A percentile compares a stretch with the other conserved stretches of the same genome.
phyloP scores from a whole-genome alignment of 2,113 vertebrate genomes.

The Seriola quinqueradiata region DNA sequence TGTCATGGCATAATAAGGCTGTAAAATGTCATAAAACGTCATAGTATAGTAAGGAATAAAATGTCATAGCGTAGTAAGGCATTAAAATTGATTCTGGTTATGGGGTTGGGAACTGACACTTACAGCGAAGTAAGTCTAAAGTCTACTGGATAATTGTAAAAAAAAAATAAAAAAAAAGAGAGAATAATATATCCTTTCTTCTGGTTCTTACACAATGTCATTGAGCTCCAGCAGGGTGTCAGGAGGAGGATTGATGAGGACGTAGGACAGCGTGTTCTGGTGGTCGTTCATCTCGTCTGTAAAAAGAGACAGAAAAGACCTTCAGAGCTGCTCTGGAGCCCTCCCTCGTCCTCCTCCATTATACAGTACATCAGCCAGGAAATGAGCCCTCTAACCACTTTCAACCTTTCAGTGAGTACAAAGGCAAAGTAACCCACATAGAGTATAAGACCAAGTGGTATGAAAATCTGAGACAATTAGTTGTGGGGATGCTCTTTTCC shows the following conservation, averaged over 20 bases:
- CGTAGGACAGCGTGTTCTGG: conserved; percentile 96
- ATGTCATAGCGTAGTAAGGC: too few relatives aligned
- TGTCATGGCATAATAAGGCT: too few relatives aligned
- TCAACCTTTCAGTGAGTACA: conserved; percentile 1
- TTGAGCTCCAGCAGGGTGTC: conserved; percentile 96
- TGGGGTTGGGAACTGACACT: too few relatives aligned
- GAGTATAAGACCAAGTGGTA: neutral
- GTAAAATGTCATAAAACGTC: too few relatives aligned
- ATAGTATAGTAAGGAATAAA: too few relatives aligned
- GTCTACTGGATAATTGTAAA: too few relatives aligned
- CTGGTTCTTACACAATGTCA: conserved; percentile 91
- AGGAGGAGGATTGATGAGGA: conserved; percentile 96
- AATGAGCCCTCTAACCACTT: conserved; percentile 38
- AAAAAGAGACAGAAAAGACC: conserved; percentile 56
- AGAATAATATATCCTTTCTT: too few relatives aligned
- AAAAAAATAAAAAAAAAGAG: too few relatives aligned
- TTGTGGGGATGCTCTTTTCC: neutral
- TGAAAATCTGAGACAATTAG: neutral
- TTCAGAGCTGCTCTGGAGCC: conserved; percentile 50
- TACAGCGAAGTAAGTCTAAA: too few relatives aligned
- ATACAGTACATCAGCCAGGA: conserved; percentile 45
- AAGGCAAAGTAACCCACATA: conserved; percentile 8
- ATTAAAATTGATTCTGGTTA: too few relatives aligned
- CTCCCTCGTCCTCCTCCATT: conserved; percentile 25
- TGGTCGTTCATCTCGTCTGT: conserved; percentile 98